These are phyloP conservation scores for Tricholaema leucomelas DNA, from an alignment of 2,113 vertebrate genomes.

Conservation along the genomic window DNA sequence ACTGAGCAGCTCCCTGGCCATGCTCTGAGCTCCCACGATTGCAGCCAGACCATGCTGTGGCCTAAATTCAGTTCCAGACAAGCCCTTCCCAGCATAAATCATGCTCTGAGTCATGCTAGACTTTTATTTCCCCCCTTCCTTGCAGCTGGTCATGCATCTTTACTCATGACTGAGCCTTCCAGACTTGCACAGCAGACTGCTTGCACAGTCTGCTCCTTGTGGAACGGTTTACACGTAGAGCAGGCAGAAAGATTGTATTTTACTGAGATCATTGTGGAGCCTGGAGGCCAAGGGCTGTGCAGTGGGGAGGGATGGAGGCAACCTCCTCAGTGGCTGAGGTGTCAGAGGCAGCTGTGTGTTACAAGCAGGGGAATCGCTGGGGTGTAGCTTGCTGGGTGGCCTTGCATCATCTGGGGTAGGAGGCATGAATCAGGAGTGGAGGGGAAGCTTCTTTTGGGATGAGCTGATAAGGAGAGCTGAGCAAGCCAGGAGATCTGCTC, in stretches of 20 bases:
- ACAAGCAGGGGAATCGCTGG: background rate
- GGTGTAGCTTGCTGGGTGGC: constrained; percentile 8
- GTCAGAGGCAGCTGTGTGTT: constrained; percentile 9
- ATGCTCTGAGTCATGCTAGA: background rate
- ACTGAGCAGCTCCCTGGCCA: background rate
- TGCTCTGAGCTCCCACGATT: background rate
- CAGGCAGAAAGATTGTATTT: background rate
- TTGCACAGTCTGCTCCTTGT: background rate
- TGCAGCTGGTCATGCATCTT: background rate
- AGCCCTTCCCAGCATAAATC: background rate
- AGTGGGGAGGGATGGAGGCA: background rate
- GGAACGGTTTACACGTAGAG: background rate
- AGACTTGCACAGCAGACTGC: too few relatives aligned
- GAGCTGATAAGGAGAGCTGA: background rate
- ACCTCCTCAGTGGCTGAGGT: background rate
- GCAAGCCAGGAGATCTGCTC: background rate
- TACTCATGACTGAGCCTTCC: background rate
- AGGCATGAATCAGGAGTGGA: background rate
- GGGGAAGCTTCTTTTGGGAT: background rate
- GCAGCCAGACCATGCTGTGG: background rate
- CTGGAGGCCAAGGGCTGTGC: background rate
- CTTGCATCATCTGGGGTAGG: background rate
- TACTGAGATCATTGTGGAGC: background rate
- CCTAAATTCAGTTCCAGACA: constrained; percentile 45
- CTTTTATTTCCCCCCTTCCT: background rate